phyloP scores from a whole-genome alignment of 1,140 invertebrate species.

The Anoplolepis gracilipes region DNA sequence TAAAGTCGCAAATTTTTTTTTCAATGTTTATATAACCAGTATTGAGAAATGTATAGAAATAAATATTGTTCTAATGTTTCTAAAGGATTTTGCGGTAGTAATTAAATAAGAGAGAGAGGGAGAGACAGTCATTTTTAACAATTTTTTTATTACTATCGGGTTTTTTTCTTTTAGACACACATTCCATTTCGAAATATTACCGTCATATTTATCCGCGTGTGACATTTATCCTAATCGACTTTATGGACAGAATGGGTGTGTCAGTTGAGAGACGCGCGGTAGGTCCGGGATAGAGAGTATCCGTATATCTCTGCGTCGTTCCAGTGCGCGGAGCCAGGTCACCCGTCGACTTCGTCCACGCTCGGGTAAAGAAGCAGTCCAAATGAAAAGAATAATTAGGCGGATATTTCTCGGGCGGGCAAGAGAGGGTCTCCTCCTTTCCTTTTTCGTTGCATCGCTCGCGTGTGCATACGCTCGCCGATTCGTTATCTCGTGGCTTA shows the following conservation, averaged over 20 bases:
- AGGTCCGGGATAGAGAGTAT: slow-evolving; percentile 12
- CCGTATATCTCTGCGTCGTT: slow-evolving; percentile 51
- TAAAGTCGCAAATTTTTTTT: no score
- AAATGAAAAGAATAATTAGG: slow-evolving; percentile 69
- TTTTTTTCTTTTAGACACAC: no score
- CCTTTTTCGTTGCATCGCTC: slow-evolving; percentile 38
- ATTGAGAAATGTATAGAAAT: not conserved
- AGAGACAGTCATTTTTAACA: slow-evolving; percentile 16
- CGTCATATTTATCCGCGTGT: slow-evolving; percentile 21
- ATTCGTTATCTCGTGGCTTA: slow-evolving; percentile 36
- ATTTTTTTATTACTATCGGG: slow-evolving; percentile 12
- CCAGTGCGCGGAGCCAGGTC: slow-evolving; percentile 71
- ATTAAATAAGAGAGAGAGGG: not conserved
- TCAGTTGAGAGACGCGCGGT: slow-evolving; percentile 1
- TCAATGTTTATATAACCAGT: no score
- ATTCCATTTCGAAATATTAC: slow-evolving; percentile 1
- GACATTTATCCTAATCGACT: slow-evolving; percentile 27
- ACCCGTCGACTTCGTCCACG: slow-evolving; percentile 67
- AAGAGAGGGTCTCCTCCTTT: slow-evolving; percentile 30
- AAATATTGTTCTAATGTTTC: slow-evolving; percentile 10
- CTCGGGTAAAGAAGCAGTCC: slow-evolving; percentile 71
- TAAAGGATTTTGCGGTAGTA: not conserved
- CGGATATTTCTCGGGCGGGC: slow-evolving; percentile 42
- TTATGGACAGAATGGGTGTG: slow-evolving; percentile 18
- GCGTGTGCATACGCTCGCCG: not conserved